Evolutionary conservation across 2,113 vertebrate species (phyloP), one percentile per base, ranked within the genome.

Genomic region (Oxyura jamaicensis): DNA sequence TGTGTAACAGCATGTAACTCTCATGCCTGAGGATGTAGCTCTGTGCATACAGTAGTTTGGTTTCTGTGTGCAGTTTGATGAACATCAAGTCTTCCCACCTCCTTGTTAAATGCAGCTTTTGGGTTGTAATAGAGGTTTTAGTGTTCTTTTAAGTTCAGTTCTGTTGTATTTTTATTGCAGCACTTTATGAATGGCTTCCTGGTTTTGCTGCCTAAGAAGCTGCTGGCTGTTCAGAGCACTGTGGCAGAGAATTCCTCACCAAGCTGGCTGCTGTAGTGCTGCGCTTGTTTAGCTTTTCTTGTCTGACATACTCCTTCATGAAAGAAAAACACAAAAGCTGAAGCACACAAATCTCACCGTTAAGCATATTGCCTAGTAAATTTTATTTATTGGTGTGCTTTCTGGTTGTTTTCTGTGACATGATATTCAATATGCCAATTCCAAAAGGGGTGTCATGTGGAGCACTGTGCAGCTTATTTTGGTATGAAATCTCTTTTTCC

Each of bases 341-440:
- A 63, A 56, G n/a, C 55, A 53, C 36, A n/a, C 55, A 69, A 39
- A 63, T 42, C 50, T 75, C 25, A 36, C 25, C 68, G 52, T 60
- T 67, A 68, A 35, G 25, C 35, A 19, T 91, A 52, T 48, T 10
- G 3, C 28, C 25, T 58, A 41, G 58, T 72, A 60, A n/a, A 29
- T 58, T 66, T 62, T 50, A 85, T 87, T 88, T 89, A 67, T 78
- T 44, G 29, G 2, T 55, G 41, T 91, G 82, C 58, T 88, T 92
- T 93, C 86, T 90, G 31, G 19, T 76, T 41, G 31, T 69, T 95
- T 87, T 67, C 66, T 84, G 66, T 92, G 92, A 84, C 56, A 78
- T 84, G 67, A 68, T 86, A 83, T 5, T 80, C 72, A 91, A 26
- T 73, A 31, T 2, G 3, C 86, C 55, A 73, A 0, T 86, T 96